These are phyloP conservation scores for Sphaeridia pumilis DNA, from an alignment of 2,888 invertebrate genomes.

Conservation along the genomic window DNA sequence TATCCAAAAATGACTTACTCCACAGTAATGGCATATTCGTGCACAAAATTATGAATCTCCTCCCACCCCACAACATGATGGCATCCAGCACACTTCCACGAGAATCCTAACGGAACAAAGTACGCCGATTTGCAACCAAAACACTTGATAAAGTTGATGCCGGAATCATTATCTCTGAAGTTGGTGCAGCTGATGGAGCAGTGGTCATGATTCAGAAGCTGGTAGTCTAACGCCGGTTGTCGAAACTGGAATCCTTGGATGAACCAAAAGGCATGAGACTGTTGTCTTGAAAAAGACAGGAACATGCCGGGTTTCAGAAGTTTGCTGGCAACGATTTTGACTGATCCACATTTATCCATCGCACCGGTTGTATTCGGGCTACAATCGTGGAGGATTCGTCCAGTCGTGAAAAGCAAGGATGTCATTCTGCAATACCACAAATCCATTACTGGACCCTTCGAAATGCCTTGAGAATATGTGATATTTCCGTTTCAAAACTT, in stretches of 20 bases:
- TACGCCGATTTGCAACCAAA: conserved; percentile 3
- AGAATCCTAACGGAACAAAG: not conserved
- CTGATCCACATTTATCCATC: not conserved
- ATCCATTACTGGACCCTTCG: no score
- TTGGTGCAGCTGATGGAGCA: conserved; percentile 4
- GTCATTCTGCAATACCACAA: no score
- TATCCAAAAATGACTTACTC: conserved; percentile 1
- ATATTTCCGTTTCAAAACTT: not conserved
- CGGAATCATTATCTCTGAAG: conserved; percentile 4
- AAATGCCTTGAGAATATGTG: no score
- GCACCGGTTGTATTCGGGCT: conserved; percentile 6
- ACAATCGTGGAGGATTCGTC: conserved; percentile 10
- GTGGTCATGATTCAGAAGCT: conserved; percentile 2
- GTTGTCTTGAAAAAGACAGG: not conserved
- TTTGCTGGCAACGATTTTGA: not conserved
- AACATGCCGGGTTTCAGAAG: not conserved
- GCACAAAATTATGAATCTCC: not conserved
- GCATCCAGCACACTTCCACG: not conserved
- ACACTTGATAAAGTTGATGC: conserved; percentile 6
- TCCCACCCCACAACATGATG: not conserved
- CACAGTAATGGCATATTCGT: not conserved
- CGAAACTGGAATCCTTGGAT: conserved; percentile 11
- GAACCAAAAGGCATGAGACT: conserved; percentile 6
- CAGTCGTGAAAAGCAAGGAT: conserved; percentile 4
- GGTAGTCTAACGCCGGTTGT: not conserved